These are phyloP conservation scores for Philopedon plagiatum DNA, from an alignment of 2,888 invertebrate species.

Conservation along the genomic window DNA sequence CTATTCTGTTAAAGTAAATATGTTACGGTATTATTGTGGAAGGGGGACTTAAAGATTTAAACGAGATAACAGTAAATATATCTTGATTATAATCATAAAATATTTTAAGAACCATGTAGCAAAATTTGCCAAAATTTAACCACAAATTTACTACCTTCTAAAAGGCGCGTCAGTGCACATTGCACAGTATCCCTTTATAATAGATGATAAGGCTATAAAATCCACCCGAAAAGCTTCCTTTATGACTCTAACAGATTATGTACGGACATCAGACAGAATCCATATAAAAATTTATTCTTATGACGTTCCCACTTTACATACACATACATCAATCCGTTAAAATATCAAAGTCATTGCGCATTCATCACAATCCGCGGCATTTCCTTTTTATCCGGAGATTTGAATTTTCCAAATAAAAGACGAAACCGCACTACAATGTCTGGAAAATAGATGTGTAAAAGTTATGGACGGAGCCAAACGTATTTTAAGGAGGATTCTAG, in stretches of 20 bases:
- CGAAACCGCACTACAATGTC: slow-evolving; percentile 35
- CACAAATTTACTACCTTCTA: neutral
- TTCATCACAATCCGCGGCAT: slow-evolving; percentile 44
- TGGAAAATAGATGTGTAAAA: slow-evolving; percentile 33
- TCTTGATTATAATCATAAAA: no score
- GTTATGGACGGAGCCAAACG: neutral
- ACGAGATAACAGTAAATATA: no score
- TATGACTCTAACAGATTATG: slow-evolving; percentile 34
- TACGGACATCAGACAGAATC: slow-evolving; percentile 26
- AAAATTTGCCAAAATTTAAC: neutral
- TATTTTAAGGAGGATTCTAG: no score
- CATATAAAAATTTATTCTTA: slow-evolving; percentile 41
- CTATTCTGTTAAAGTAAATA: no score
- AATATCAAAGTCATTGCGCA: slow-evolving; percentile 50
- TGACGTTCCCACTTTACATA: slow-evolving; percentile 44
- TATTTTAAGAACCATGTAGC: no score
- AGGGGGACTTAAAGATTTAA: no score
- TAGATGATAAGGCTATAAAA: slow-evolving; percentile 36
- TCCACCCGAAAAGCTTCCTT: slow-evolving; percentile 27
- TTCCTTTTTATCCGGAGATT: slow-evolving; percentile 48
- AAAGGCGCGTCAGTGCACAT: neutral
- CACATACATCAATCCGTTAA: slow-evolving; percentile 46
- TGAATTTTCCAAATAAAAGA: slow-evolving; percentile 42
- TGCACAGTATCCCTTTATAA: slow-evolving; percentile 5
- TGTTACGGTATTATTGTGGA: no score